phyloP scores from a whole-genome alignment of 2,113 vertebrate genomes.

The Hemicordylus capensis region DNA sequence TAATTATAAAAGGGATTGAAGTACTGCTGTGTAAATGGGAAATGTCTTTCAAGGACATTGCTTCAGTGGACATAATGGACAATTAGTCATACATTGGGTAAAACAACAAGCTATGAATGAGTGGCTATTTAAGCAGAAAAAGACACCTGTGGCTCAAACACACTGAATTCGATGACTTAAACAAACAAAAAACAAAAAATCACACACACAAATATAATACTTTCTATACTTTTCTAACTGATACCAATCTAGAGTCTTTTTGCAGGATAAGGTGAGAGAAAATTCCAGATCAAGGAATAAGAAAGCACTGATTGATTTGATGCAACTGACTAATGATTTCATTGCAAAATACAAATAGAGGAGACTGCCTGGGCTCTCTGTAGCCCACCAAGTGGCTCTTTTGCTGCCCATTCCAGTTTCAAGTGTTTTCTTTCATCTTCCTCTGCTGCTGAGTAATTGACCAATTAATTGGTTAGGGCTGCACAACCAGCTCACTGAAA shows the following conservation, averaged over 20 bases:
- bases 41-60: background rate
- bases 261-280: background rate
- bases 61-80: constrained; percentile 21
- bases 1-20: constrained; percentile 28
- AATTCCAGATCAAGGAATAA: background rate
- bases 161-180: background rate
- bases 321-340: background rate
- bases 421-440: background rate
- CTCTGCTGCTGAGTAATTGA: constrained; percentile 1
- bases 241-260: background rate
- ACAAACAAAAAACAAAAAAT: background rate
- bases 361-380: background rate
- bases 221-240: background rate
- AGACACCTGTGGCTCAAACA: accelerated
- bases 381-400: background rate
- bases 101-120: background rate
- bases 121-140: background rate
- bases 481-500: background rate
- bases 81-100: background rate
- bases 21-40: constrained; percentile 41
- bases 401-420: background rate
- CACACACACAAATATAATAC: background rate
- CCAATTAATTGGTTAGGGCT: constrained; percentile 16
- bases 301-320: constrained; percentile 4
- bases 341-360: background rate